Evolutionary conservation across 2,113 vertebrate genomes (phyloP), one percentile per base, ranked within the genome.

Genomic region (Apodemus sylvaticus): DNA sequence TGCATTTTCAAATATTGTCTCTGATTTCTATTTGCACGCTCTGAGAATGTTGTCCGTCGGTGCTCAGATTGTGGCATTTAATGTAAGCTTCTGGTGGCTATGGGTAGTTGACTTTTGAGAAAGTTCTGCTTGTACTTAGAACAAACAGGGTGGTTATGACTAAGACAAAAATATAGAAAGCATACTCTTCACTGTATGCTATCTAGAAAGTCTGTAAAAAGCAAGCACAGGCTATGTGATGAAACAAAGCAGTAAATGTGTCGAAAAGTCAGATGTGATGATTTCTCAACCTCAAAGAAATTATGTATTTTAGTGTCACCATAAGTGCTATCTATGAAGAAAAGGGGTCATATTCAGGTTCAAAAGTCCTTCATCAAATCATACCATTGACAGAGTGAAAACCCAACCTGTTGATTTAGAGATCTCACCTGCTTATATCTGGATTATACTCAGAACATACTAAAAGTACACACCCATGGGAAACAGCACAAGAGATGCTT

Each of bases 251-350:
- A 82, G 64, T 7, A 13, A 71, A 62, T 4, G 5, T 70, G 34
- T 71, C 66, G 45, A 93, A 90, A 53, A 64, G 71, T 76, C 53
- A 58, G 81, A 34, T 34, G 34, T 91, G 76, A 13, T 58, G 34
- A 62, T 79, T 90, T 86, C 55, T 91, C 73, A 86, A 42, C 6
- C 26, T 89, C 51, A 86, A 81, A 31, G 14, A 66, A 88, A 5
- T 1, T 0, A 42, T 4, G 31, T 17, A 60, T 42, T 62, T 45
- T 31, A 9, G 19, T 34, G 17, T 3, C 13, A 22, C 17, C 0
- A 0, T 13, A 36, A 45, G 36, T 42, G 42, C 34, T 45, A 36
- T 53, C 53, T 53, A 16, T 70, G 48, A 51, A 7, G 62, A 68
- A 81, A 77, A 66, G n/a, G 31, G 60, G 0, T n/a, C n/a, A n/a